Evolutionary conservation across 2,113 vertebrate genomes (phyloP), one percentile per base, ranked within the genome.

Genomic region (Myotis davidii): DNA sequence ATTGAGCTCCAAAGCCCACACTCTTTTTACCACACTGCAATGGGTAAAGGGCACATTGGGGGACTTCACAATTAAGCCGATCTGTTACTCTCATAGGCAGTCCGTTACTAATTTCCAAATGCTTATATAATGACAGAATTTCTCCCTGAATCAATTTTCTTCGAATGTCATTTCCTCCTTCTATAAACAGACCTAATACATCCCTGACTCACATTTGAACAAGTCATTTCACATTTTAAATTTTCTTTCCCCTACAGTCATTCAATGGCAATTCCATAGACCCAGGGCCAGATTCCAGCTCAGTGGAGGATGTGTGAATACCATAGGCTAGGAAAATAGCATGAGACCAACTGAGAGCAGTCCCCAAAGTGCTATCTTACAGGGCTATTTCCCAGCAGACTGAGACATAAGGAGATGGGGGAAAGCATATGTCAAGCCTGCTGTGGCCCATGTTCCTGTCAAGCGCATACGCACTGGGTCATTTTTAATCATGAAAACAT

Each of bases 201-300:
- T 97, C 81, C 81, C 84, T 83, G 94, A 95, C 86, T 97, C 86
- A 94, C 52, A 96, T 90, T 64, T 85, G 94, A 96, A 96, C 91
- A 81, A 97, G 65, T 96, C 65, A 94, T 96, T 94, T 96, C 91
- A 95, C 72, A 91, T 94, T 96, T 93, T 59, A n/a, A 77, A 85
- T 94, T 97, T 93, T 91, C 76, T 93, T 96, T 83, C 82, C 84
- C 73, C 87, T 94, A 52, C 65, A 90, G 90, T 92, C 65, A 92
- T 76, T 91, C 93, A 82, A 42, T 87, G 65, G 91, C 91, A 93
- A 81, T 87, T 84, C 59, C 59, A 77, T 70, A 91, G 79, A 91
- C 85, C 39, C 48, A 48, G 42, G 48, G 87, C 94, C 96, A 90
- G 93, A 78, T 94, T 93, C 48, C 42, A 92, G 82, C 73, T 94